These are phyloP conservation scores for Sebastes wilsoni DNA, from an alignment of 2,797 vertebrate species.

Conservation along the genomic window DNA sequence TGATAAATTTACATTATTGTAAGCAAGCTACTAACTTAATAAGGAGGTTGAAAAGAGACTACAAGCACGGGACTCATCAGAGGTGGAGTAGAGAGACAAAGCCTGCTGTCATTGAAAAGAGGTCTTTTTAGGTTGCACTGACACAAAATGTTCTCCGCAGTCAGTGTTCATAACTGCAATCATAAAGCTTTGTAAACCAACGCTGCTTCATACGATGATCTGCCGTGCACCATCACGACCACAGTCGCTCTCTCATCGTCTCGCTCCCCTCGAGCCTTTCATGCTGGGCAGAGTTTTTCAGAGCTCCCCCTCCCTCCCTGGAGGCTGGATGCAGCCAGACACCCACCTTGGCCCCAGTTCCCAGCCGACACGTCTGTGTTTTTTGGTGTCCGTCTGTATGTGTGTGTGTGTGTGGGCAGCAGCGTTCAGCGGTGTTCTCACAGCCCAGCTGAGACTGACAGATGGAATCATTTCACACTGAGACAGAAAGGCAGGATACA, in stretches of 20 bases:
- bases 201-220: background rate
- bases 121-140: slow-evolving; percentile 7
- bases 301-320: slow-evolving; percentile 11
- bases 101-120: slow-evolving; percentile 27
- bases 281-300: slow-evolving; percentile 32
- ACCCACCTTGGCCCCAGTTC: slow-evolving; percentile 67
- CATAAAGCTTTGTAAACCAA: slow-evolving; percentile 7
- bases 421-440: slow-evolving; percentile 63
- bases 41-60: slow-evolving; percentile 29
- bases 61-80: background rate
- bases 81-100: slow-evolving; percentile 29
- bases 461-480: slow-evolving; percentile 82
- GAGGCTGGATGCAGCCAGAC: slow-evolving; percentile 63
- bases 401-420: slow-evolving; percentile 35
- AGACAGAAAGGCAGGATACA: slow-evolving; percentile 78
- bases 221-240: background rate
- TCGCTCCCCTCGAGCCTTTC: slow-evolving; percentile 33
- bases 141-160: slow-evolving; percentile 17
- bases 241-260: background rate
- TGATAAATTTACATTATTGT: slow-evolving; percentile 20
- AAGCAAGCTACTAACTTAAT: slow-evolving; percentile 31
- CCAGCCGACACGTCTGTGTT: slow-evolving; percentile 61
- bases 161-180: slow-evolving; percentile 5
- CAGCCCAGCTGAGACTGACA: slow-evolving; percentile 79
- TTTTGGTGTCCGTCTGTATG: slow-evolving; percentile 50